Conservation (phyloP, 1,140 invertebrate genomes). For the Pararge aegeria region DNA sequence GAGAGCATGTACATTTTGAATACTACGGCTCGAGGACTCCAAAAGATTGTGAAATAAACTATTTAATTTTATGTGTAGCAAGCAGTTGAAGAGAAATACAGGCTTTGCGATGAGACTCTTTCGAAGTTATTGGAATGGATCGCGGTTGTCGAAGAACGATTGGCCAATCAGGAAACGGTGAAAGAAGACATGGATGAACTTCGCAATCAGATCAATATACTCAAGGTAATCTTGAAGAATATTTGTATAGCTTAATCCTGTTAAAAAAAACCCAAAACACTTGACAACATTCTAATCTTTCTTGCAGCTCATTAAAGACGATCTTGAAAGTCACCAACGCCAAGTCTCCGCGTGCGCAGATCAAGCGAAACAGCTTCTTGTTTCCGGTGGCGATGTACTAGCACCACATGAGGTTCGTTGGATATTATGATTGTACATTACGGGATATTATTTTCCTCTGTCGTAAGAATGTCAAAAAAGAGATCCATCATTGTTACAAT, state of each 20-base stretch:
- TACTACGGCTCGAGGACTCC: not conserved
- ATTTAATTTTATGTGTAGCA: conserved; percentile 83
- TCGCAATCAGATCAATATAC: conserved; percentile 92
- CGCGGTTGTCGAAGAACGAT: conserved; percentile 89
- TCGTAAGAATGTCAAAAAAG: no score
- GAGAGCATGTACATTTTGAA: conserved; percentile 30
- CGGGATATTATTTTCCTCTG: no score
- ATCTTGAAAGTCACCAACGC: conserved; percentile 92
- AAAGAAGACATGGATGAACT: conserved; percentile 94
- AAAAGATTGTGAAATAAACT: not conserved
- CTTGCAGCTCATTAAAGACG: conserved; percentile 92
- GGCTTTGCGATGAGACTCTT: conserved; percentile 91
- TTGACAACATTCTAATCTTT: not conserved
- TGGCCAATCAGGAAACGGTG: conserved; percentile 93
- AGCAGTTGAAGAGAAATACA: conserved; percentile 96
- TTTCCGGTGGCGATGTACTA: conserved; percentile 93
- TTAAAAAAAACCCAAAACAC: no score
- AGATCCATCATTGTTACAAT: no score
- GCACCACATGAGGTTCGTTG: conserved; percentile 89
- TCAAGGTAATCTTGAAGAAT: conserved; percentile 84
- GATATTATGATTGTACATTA: not conserved
- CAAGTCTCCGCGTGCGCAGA: conserved; percentile 93
- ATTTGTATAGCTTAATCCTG: not conserved
- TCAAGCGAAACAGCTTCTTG: conserved; percentile 94
- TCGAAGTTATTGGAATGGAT: conserved; percentile 94